Evolutionary conservation across 2,888 invertebrate genomes (phyloP), one percentile per base, ranked within the genome.

Genomic region (Drosophila stalkeri): DNA sequence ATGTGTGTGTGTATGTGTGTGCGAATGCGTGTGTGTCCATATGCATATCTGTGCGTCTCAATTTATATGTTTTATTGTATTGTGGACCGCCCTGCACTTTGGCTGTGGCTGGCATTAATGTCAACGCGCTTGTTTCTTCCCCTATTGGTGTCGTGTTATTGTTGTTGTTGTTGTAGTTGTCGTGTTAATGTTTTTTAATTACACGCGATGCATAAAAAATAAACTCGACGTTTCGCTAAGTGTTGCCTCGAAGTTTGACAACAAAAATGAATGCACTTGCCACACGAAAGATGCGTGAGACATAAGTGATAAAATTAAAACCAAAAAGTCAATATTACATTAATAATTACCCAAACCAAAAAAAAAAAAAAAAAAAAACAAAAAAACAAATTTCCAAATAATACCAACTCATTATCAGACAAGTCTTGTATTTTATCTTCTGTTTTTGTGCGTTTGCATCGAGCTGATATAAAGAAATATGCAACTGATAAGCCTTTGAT

Each of bases 231-330:
- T 84, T 77, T 64, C 86, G 59, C 82, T 77, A 75, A 81, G 87
- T 86, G 82, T 89, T 79, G 75, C 86, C 71, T 72, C 82, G 90
- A 85, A 79, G 82, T 88, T 86, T 87, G 90, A 90, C 85, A 85
- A 68, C 70, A 57, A 52, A 74, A 82, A 72, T 82, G 51, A 77
- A 87, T 87, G 88, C 81, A 86, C 44, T 55, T 61, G 51, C 63
- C 68, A 70, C 57, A 55, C 51, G 54, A 47, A 73, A 67, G 27
- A n/a, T 23, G 60, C 23, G 11, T 49, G 18, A 43, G 27, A 16
- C n/a, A 12, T 35, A 70, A 69, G 71, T 70, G 67, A 62, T 35
- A 44, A 39, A 23, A 52, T 18, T 3, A 51, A 69, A 37, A 12
- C 2, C 16, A 66, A 67, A 68, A 65, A 31, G 6, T n/a, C 31